Base-by-base conservation (phyloP, 2,797 vertebrate genomes). In the Lepilemur ruficaudatus region DNA sequence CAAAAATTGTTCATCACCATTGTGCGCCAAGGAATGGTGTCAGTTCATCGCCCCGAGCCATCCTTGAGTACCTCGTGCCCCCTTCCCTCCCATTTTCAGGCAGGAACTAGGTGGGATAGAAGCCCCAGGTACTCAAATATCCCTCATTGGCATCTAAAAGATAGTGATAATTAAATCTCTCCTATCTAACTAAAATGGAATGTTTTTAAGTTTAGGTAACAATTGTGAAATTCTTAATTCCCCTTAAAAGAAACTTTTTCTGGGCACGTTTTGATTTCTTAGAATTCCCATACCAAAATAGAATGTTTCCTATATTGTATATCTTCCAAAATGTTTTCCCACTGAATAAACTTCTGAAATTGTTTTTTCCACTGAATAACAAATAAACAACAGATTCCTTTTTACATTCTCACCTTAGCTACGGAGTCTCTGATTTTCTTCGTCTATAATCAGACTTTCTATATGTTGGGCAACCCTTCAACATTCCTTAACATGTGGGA, bases 231-330 rank as follows among this genome's bases (percentile, higher is more conserved):
- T 91, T 70, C 70, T 35, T 96, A 43, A 79, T 80, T 86, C 50
- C 7, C 67, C 63, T 82, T 83, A 65, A 87, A 93, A 63, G 63
- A 92, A 96, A 35, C 25, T 57, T 61, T 28, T 32, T 52, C 69
- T 30, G 69, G 17, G 14, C 38, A 69, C 18, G 9, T 55, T 78
- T 67, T 57, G 20, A 5, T 76, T 87, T 91, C 35, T 88, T 35
- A 23, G 4, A 35, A 25, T 65, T 61, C 82, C 69, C 11, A 12
- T 76, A 70, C 78, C 79, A 67, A 55, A 59, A 69, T 61, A 69
- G 35, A 20, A 18, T 10, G 30, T 67, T 75, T 82, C 22, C 7
- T 67, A 43, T 38, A 52, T 72, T 86, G 48, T 93, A 2, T 72
- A 4, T 76, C 48, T 93, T 61, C 69, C 72, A 25, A 59, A 50